Base-by-base conservation (phyloP, 2,888 invertebrate species). In the Argyresthia albistria region DNA sequence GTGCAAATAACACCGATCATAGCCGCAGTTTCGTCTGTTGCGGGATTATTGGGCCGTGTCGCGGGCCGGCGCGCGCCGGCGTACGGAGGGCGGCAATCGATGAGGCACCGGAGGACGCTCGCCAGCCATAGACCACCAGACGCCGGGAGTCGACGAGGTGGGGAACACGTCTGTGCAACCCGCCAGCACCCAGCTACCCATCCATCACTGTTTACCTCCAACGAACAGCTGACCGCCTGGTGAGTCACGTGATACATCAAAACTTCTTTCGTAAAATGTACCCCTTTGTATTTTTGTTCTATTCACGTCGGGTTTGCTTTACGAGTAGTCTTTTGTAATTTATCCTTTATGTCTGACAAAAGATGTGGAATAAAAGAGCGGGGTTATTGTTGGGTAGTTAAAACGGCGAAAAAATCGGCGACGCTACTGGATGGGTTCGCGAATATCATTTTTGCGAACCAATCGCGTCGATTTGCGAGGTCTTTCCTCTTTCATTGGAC, bases 121-220 rank as follows among this genome's bases (percentile, higher is more conserved):
- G 80, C 75, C 86, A 86, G 79, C 88, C 73, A 66, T 77, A 86
- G 89, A 89, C 89, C 86, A 80, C 80, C 88, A 89, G 88, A 89
- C 89, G 88, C 84, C 87, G 79, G 80, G 82, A 68, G 88, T 87
- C 71, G 83, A 73, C 88, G 67, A 80, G 80, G 64, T 88, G 64
- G 76, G 67, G 59, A 73, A 69, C 75, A 80, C 79, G 80, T 70
- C 69, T 70, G 74, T 25, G 6, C 25, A 25, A 25, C 70, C 68
- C 45, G 45, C 50, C 50, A 37, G 37, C 55, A 54, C 68, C 65
- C 60, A 25, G 58, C 59, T 76, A 70, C 73, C 25, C 76, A 76
- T 70, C 76, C 76, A 70, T 73, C 82, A 81, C 80, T 83, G 84
- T 83, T 86, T 86, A 86, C 84, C 75, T 12, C 12, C 48, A 15